phyloP scores from a whole-genome alignment of 2,888 invertebrate genomes.

The Atethmia centrago region DNA sequence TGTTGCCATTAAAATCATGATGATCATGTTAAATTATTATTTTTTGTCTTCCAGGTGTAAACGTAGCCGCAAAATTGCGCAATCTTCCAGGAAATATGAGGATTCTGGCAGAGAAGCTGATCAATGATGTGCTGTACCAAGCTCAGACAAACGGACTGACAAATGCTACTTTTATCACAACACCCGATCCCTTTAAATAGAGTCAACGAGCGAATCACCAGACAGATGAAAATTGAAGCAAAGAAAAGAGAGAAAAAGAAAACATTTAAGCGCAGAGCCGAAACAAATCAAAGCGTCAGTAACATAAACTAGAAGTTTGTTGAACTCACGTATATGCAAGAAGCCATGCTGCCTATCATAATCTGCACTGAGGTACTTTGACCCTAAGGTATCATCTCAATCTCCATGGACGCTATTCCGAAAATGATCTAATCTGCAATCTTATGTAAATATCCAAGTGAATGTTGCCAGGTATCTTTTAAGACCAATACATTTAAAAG shows the following conservation, averaged over 20 bases:
- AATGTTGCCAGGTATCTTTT: neutral
- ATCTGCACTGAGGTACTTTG: neutral
- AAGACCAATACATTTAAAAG: neutral
- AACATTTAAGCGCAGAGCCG: neutral
- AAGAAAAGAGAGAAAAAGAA: neutral
- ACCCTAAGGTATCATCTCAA: too few species aligned
- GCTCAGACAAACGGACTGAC: too few species aligned
- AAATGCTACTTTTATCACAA: slow-evolving; percentile 75
- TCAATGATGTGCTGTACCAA: slow-evolving; percentile 86
- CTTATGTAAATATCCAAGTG: neutral
- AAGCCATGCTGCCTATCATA: neutral
- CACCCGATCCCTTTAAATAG: slow-evolving; percentile 78
- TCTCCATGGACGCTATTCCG: neutral
- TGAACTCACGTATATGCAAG: neutral
- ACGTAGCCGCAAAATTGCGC: slow-evolving; percentile 86
- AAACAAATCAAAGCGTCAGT: neutral
- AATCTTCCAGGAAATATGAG: slow-evolving; percentile 80
- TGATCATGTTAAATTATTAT: too few species aligned
- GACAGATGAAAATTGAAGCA: neutral
- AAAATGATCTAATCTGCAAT: neutral
- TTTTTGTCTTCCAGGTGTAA: slow-evolving; percentile 76
- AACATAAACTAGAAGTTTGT: neutral
- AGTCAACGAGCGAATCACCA: neutral
- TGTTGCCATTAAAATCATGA: neutral
- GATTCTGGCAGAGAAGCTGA: slow-evolving; percentile 85